A percentile compares a stretch with the other conserved stretches of the same genome.
Evolutionary conservation across 2,113 vertebrate genomes (phyloP).

Genomic region (Gallinago jamesoni): DNA sequence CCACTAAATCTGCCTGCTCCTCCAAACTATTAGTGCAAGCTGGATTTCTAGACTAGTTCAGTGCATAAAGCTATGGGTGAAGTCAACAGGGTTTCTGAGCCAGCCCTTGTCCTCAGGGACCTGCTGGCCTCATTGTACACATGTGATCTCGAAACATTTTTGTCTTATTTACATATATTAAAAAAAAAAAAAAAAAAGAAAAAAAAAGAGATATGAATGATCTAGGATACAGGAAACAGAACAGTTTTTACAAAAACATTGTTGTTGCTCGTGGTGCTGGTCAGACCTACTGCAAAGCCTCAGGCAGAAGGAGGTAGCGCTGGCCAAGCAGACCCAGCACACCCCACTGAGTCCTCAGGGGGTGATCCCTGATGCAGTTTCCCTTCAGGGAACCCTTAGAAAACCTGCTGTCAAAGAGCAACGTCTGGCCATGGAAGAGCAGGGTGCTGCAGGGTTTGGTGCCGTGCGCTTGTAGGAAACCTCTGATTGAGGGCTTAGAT

Average conservation of each 20-base stretch:
- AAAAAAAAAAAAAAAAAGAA: neutral
- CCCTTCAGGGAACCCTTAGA: neutral
- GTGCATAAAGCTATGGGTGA: neutral
- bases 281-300: neutral
- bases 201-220: neutral
- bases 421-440: rapidly evolving
- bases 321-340: neutral
- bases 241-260: neutral
- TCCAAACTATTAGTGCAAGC: neutral
- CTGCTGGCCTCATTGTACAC: neutral
- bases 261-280: neutral
- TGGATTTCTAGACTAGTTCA: neutral
- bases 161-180: neutral
- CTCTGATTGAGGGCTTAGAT: neutral
- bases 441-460: neutral
- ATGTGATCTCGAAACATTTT: neutral
- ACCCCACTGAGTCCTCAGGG: neutral
- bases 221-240: neutral
- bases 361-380: too few relatives aligned
- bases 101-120: neutral
- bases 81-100: neutral
- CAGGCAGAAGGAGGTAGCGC: neutral
- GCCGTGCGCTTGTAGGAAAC: neutral
- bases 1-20: neutral
- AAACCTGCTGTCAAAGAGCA: neutral